Evolutionary conservation across 2,888 invertebrate genomes (phyloP).

Genomic region (Autographa gamma): DNA sequence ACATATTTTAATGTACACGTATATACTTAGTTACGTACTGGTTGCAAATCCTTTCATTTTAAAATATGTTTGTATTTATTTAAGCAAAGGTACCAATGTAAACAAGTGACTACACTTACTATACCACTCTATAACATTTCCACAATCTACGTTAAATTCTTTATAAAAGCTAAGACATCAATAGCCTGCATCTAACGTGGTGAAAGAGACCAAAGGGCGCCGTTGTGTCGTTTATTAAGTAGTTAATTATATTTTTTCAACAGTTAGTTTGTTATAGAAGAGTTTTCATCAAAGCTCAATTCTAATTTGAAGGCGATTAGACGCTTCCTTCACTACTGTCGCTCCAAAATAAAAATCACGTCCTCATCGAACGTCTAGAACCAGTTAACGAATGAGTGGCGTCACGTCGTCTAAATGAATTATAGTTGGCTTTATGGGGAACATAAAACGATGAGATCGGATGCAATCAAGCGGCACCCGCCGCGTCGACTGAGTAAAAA

Average conservation of each 20-base stretch:
- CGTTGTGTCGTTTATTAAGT: constrained; percentile 27
- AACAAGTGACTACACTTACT: no score
- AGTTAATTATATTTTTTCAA: constrained; percentile 46
- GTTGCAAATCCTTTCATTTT: no score
- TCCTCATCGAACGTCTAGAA: constrained; percentile 71
- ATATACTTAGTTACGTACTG: no score
- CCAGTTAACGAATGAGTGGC: constrained; percentile 88
- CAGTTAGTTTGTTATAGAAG: constrained; percentile 33
- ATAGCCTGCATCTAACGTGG: constrained; percentile 23
- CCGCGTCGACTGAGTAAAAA: constrained; percentile 84
- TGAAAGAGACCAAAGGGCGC: constrained; percentile 34
- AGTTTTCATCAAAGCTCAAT: constrained; percentile 54
- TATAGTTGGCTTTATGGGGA: constrained; percentile 88
- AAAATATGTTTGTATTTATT: no score
- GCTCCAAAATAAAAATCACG: constrained; percentile 61
- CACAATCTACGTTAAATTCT: not conserved
- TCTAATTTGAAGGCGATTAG: constrained; percentile 56
- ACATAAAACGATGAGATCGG: constrained; percentile 88
- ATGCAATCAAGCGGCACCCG: constrained; percentile 88
- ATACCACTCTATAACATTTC: no score
- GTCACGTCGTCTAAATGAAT: constrained; percentile 89
- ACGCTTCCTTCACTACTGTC: constrained; percentile 52
- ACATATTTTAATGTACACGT: no score
- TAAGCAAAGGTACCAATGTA: no score
- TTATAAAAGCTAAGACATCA: not conserved